These are phyloP conservation scores for Drosophila multiciliata DNA, from an alignment of 2,888 invertebrate species.

Conservation along the genomic window DNA sequence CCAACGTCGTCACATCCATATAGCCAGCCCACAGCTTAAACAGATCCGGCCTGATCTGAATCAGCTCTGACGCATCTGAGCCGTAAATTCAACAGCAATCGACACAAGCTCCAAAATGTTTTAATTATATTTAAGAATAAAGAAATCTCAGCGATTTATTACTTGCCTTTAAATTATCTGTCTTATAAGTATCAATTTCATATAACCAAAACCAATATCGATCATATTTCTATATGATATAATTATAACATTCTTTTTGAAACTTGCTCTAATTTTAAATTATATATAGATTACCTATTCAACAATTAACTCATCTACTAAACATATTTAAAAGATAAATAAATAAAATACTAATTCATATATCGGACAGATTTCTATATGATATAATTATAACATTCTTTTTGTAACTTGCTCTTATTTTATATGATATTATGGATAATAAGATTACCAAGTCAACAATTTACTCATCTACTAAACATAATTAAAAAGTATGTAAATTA, in stretches of 20 bases:
- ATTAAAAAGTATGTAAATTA: background rate
- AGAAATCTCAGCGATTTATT: background rate
- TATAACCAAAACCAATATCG: background rate
- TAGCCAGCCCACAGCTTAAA: background rate
- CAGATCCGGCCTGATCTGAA: conserved; percentile 31
- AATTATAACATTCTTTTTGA: background rate
- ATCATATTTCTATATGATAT: background rate
- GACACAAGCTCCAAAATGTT: conserved; percentile 73
- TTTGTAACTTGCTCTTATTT: background rate
- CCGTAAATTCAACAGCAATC: conserved; percentile 66
- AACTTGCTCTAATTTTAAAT: background rate
- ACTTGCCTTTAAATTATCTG: background rate
- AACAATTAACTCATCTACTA: background rate
- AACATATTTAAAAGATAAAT: background rate
- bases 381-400: no score
- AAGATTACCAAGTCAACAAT: no score
- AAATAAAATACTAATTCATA: background rate
- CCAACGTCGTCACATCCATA: conserved; percentile 19
- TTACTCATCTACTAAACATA: background rate
- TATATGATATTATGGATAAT: background rate
- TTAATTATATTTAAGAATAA: conserved; percentile 78
- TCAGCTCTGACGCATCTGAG: conserved; percentile 36
- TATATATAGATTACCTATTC: no score
- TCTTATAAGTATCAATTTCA: background rate
- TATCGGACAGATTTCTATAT: no score